These are phyloP conservation scores for Ridgeia piscesae DNA, from an alignment of 1,140 invertebrate genomes.

Conservation along the genomic window DNA sequence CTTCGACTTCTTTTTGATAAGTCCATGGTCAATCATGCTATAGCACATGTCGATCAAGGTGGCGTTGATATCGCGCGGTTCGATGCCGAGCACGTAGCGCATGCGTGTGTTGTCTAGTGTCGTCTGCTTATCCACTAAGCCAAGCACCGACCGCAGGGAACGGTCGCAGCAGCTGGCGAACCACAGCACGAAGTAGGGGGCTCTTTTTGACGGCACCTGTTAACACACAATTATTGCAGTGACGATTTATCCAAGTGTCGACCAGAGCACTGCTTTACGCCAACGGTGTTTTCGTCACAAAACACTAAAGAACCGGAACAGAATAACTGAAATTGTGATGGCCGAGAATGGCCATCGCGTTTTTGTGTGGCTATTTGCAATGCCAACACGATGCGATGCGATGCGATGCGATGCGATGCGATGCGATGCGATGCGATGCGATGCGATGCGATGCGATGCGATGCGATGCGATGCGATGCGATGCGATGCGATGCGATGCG, in stretches of 20 bases:
- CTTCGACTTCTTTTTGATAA: slow-evolving; percentile 59
- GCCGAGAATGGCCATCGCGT: too few species aligned
- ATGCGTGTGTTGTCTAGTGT: neutral
- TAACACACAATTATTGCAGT: slow-evolving; percentile 43
- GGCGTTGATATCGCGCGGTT: slow-evolving; percentile 51
- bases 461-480: too few species aligned
- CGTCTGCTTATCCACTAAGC: neutral
- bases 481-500: too few species aligned
- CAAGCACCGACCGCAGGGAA: neutral
- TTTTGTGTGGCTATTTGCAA: too few species aligned
- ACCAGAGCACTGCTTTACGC: too few species aligned
- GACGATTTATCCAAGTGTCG: slow-evolving; percentile 59
- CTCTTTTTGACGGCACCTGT: neutral
- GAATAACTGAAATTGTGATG: too few species aligned
- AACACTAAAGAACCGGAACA: too few species aligned
- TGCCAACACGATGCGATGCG: too few species aligned
- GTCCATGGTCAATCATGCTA: slow-evolving; percentile 59
- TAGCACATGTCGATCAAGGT: slow-evolving; percentile 61
- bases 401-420: too few species aligned
- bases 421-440: too few species aligned
- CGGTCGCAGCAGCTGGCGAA: neutral
- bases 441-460: too few species aligned
- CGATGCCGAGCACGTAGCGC: slow-evolving; percentile 54
- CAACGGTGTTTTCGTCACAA: slow-evolving; percentile 59
- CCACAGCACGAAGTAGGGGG: neutral